Conservation (phyloP, 2,113 vertebrate genomes). For the Odontesthes bonariensis region DNA sequence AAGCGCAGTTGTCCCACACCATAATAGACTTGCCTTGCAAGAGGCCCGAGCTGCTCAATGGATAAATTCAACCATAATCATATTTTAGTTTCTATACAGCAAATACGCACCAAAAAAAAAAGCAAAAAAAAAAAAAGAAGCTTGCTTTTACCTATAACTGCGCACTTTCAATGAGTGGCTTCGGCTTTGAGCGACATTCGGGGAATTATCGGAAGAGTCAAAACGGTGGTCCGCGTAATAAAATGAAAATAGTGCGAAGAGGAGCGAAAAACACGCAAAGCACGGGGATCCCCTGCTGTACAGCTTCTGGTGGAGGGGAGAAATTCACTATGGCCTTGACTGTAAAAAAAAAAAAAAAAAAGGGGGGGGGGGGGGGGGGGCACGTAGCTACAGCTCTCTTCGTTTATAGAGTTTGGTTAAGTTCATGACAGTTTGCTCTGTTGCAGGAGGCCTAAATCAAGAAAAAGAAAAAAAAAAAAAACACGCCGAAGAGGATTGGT, state of each 20-base stretch:
- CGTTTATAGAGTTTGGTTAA: conserved; percentile 89
- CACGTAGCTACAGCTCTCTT: conserved; percentile 64
- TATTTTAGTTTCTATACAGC: conserved; percentile 42
- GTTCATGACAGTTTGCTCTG: conserved; percentile 95
- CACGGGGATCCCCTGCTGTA: conserved; percentile 3
- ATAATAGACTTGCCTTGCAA: conserved; percentile 68
- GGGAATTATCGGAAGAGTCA: background rate
- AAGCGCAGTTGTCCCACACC: conserved; percentile 67
- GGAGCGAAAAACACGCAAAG: conserved; percentile 12
- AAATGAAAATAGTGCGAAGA: background rate
- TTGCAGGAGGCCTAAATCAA: conserved; percentile 87
- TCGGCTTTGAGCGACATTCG: background rate
- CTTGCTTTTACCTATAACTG: conserved; percentile 15
- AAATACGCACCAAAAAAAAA: conserved; percentile 20
- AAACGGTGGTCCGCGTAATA: background rate
- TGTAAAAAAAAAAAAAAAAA: background rate
- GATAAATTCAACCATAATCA: conserved; percentile 54
- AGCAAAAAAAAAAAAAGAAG: conserved; percentile 3
- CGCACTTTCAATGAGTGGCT: background rate
- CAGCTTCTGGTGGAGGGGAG: conserved; percentile 11
- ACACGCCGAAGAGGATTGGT: conserved; percentile 80
- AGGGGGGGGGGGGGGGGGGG: conserved; percentile 73
- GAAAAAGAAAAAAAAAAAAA: conserved; percentile 88
- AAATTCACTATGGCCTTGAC: conserved; percentile 10
- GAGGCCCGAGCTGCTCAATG: conserved; percentile 44